phyloP scores from a whole-genome alignment of 2,888 invertebrate species.

The Xanthia togata region DNA sequence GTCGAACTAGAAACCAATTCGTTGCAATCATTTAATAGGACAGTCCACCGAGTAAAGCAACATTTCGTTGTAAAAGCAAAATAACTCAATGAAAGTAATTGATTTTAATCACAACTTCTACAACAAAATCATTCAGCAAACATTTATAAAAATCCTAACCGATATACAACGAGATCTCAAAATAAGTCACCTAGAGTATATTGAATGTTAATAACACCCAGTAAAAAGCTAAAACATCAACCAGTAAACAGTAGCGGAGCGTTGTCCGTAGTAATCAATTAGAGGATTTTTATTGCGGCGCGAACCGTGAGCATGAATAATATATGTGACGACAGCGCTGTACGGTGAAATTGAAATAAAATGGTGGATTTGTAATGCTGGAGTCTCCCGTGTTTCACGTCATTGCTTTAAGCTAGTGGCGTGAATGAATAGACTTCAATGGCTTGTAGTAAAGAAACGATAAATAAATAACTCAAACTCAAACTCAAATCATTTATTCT shows the following conservation, averaged over 20 bases:
- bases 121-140: neutral
- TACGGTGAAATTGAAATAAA: conserved; percentile 44
- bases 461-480: no score
- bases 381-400: conserved; percentile 12
- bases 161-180: neutral
- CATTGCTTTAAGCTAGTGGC: neutral
- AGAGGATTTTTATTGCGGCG: conserved; percentile 50
- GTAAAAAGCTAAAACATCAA: conserved; percentile 19
- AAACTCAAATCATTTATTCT: no score
- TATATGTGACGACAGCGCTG: conserved; percentile 48
- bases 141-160: neutral
- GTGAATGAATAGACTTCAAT: neutral
- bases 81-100: neutral
- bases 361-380: conserved; percentile 24
- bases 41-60: neutral
- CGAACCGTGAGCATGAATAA: conserved; percentile 56
- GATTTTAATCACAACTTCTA: neutral
- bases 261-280: conserved; percentile 49
- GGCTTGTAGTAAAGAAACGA: no score
- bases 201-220: neutral
- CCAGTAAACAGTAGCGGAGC: neutral
- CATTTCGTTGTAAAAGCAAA: neutral
- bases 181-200: neutral
- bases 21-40: no score
- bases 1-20: no score